These are phyloP conservation scores for Stenotaenia linearis DNA, from an alignment of 2,888 invertebrate genomes.

Conservation along the genomic window DNA sequence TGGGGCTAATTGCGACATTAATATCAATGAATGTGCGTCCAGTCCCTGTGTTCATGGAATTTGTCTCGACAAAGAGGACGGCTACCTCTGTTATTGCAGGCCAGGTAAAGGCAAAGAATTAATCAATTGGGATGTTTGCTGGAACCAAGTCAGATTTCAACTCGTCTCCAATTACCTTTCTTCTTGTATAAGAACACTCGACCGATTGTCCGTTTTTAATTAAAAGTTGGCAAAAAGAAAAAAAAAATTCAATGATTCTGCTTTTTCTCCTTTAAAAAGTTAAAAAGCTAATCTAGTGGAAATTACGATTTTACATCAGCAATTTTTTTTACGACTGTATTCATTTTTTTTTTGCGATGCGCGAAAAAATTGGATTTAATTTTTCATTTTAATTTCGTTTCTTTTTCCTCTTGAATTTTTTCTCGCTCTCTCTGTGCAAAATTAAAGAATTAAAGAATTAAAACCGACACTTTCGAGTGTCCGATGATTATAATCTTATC, in stretches of 20 bases:
- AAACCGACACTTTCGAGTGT: background rate
- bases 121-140: slow-evolving; percentile 14
- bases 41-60: slow-evolving; percentile 44
- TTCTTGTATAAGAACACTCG: background rate
- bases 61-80: slow-evolving; percentile 43
- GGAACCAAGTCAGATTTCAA: background rate
- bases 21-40: slow-evolving; percentile 44
- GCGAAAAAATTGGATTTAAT: background rate
- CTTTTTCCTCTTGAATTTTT: background rate
- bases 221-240: background rate
- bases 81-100: slow-evolving; percentile 44
- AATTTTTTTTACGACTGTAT: background rate
- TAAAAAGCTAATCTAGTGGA: slow-evolving; percentile 12
- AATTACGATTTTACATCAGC: background rate
- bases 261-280: background rate
- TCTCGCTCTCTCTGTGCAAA: background rate
- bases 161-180: background rate
- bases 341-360: background rate
- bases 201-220: background rate
- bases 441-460: background rate
- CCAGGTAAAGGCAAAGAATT: slow-evolving; percentile 42
- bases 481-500: slow-evolving; percentile 4
- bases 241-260: background rate
- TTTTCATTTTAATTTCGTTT: background rate
- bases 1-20: slow-evolving; percentile 43